These are phyloP conservation scores for Uloborus plumipes DNA, from an alignment of 2,888 invertebrate genomes.

Conservation along the genomic window DNA sequence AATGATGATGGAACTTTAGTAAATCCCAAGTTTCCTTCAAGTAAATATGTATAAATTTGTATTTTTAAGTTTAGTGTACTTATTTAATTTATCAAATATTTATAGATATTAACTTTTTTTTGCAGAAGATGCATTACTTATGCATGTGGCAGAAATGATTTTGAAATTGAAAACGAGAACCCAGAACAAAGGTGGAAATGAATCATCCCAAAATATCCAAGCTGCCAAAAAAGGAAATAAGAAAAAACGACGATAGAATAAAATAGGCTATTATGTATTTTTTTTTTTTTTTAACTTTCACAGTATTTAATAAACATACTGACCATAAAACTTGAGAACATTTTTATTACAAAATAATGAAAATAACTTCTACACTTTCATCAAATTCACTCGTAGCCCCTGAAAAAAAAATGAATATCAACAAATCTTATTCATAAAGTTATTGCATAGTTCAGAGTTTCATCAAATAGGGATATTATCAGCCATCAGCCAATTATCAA, in stretches of 20 bases:
- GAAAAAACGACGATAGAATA: constrained; percentile 43
- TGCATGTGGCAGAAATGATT: constrained; percentile 85
- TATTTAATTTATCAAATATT: not conserved
- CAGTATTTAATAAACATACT: too few relatives aligned
- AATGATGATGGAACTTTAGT: constrained; percentile 87
- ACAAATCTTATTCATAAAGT: too few relatives aligned
- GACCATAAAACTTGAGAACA: too few relatives aligned
- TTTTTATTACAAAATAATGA: too few relatives aligned
- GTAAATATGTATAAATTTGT: constrained; percentile 69
- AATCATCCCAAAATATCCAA: constrained; percentile 50
- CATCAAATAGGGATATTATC: too few relatives aligned
- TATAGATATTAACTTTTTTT: not conserved
- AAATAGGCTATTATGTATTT: not conserved
- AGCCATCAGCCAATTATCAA: too few relatives aligned
- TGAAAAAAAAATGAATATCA: too few relatives aligned
- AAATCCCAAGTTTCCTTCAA: constrained; percentile 80
- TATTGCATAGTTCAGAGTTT: too few relatives aligned
- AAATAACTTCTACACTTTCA: too few relatives aligned
- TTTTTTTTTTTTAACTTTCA: constrained; percentile 3
- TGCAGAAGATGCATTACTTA: constrained; percentile 75
- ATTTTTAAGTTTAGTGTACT: not conserved
- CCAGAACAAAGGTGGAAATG: constrained; percentile 47
- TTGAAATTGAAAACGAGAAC: constrained; percentile 87
- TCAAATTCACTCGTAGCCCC: too few relatives aligned
- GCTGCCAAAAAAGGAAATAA: constrained; percentile 52